Conservation (phyloP, 2,797 vertebrate species). For the Antennarius maculatus region DNA sequence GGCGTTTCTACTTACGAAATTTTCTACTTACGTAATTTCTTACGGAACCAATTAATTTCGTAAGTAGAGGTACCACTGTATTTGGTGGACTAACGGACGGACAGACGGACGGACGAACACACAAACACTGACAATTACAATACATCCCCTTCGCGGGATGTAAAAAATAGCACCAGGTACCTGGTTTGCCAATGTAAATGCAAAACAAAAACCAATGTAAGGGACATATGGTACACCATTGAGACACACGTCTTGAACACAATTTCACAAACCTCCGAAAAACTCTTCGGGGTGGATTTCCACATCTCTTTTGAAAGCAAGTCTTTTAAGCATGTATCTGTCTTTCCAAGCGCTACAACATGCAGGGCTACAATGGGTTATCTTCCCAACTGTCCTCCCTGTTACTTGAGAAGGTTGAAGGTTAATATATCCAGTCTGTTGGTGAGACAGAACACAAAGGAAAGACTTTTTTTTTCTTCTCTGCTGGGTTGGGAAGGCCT, state of each 20-base stretch:
- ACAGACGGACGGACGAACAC: too few relatives aligned
- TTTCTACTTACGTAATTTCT: too few relatives aligned
- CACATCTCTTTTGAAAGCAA: constrained; percentile 21
- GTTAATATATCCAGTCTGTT: constrained; percentile 67
- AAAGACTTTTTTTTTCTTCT: constrained; percentile 65
- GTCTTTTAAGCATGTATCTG: constrained; percentile 15
- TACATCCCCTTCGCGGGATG: too few relatives aligned
- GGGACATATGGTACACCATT: too few relatives aligned
- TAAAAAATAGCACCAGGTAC: too few relatives aligned
- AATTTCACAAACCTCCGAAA: constrained; percentile 20
- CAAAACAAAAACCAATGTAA: too few relatives aligned
- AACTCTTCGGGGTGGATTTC: constrained; percentile 25
- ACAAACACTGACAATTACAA: too few relatives aligned
- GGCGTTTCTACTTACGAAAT: too few relatives aligned
- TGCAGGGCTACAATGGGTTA: constrained; percentile 39
- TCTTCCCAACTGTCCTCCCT: constrained; percentile 51
- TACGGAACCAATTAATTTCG: too few relatives aligned
- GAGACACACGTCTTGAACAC: neutral
- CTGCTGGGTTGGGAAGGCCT: constrained; percentile 36
- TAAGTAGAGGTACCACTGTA: too few relatives aligned
- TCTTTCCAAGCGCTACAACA: constrained; percentile 27
- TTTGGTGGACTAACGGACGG: too few relatives aligned
- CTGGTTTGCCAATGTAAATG: too few relatives aligned
- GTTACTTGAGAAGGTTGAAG: constrained; percentile 54
- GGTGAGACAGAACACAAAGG: constrained; percentile 58